Conservation (phyloP, 2,888 invertebrate genomes). For the Stegana nigrithorax region DNA sequence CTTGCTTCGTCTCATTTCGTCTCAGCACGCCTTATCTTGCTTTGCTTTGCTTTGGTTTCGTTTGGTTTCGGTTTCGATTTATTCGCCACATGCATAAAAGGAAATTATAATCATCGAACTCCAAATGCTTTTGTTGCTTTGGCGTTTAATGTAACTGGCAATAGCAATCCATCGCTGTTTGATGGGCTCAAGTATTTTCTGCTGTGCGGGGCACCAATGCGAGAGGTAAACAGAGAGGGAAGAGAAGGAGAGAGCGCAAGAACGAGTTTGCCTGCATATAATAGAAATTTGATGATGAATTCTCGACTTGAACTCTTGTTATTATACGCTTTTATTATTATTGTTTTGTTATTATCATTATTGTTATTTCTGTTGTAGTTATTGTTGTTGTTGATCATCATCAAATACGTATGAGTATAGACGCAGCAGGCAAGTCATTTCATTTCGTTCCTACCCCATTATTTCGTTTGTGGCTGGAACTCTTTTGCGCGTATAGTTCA, state of each 20-base stretch:
- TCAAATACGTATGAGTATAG: no score
- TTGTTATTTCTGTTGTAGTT: not conserved
- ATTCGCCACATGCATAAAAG: conserved; percentile 42
- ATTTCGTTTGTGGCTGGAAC: no score
- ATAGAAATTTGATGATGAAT: conserved; percentile 62
- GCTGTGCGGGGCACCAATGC: conserved; percentile 52
- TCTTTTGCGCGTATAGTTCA: no score
- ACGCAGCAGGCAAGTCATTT: no score
- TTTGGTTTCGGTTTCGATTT: no score
- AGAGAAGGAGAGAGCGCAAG: not conserved
- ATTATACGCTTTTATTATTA: not conserved
- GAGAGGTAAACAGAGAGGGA: conserved; percentile 50
- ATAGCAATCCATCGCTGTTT: not conserved
- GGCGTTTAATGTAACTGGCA: conserved; percentile 59
- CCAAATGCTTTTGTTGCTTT: conserved; percentile 60
- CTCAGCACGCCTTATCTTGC: not conserved
- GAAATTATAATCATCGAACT: conserved; percentile 59
- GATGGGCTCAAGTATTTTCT: no score
- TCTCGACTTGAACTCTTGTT: conserved; percentile 33
- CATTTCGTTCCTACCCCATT: no score
- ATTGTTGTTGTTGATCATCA: no score
- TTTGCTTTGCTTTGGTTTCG: no score
- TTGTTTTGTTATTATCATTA: not conserved
- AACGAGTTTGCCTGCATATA: conserved; percentile 40
- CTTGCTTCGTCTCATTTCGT: no score